Evolutionary conservation across 2,888 invertebrate species (phyloP).

Genomic region (Cosmopolites sordidus): DNA sequence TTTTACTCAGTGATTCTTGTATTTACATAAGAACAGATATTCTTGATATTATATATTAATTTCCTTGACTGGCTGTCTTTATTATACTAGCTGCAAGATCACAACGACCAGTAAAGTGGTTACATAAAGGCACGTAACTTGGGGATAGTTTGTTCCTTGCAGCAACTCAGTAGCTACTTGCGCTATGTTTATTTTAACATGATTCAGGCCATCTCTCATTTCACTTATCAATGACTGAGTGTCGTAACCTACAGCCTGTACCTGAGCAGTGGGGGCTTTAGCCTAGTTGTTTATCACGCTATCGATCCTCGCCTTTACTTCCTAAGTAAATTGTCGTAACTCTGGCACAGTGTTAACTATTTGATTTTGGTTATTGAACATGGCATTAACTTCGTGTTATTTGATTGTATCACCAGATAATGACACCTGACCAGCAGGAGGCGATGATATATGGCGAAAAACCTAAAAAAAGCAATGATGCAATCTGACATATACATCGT

Average conservation of each 20-base stretch:
- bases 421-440: conserved; percentile 33
- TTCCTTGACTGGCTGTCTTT: conserved; percentile 89
- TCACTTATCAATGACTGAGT: conserved; percentile 67
- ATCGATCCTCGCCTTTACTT: conserved; percentile 66
- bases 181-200: conserved; percentile 66
- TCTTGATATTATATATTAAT: no score
- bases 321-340: conserved; percentile 66
- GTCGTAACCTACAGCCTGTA: conserved; percentile 61
- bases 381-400: conserved; percentile 83
- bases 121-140: conserved; percentile 65
- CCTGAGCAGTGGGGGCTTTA: conserved; percentile 64
- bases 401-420: conserved; percentile 57
- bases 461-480: no score
- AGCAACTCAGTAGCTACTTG: conserved; percentile 48
- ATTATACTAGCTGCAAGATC: conserved; percentile 71
- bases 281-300: conserved; percentile 64
- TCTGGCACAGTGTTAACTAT: conserved; percentile 76
- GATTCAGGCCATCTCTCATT: conserved; percentile 72
- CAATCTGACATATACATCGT: no score
- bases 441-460: conserved; percentile 31
- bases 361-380: conserved; percentile 80
- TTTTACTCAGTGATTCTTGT: no score
- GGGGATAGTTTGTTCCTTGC: conserved; percentile 52
- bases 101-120: conserved; percentile 66
- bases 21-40: no score